Conservation (phyloP, 2,797 vertebrate genomes). For the Periophthalmus magnuspinnatus region DNA sequence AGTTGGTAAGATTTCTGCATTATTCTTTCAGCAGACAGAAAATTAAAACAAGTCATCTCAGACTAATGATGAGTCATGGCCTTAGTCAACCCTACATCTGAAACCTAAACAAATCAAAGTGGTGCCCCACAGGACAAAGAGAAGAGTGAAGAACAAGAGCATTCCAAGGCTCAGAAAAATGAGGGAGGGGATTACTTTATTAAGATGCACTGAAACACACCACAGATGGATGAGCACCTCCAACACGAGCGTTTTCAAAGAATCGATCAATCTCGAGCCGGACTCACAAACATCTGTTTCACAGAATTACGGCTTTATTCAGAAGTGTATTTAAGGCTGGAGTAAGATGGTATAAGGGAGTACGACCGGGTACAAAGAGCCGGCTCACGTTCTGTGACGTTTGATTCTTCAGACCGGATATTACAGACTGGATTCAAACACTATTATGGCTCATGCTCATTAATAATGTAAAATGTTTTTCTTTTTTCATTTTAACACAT, state of each 20-base stretch:
- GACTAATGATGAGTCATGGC: slow-evolving; percentile 81
- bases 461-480: neutral
- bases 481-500: neutral
- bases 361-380: neutral
- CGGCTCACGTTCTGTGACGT: neutral
- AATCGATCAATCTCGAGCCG: slow-evolving; percentile 73
- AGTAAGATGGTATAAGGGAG: neutral
- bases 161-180: slow-evolving; percentile 78
- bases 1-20: slow-evolving; percentile 22
- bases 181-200: slow-evolving; percentile 80
- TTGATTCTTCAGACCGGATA: neutral
- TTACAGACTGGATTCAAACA: neutral
- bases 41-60: slow-evolving; percentile 72
- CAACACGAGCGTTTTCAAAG: slow-evolving; percentile 68
- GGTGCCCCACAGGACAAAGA: slow-evolving; percentile 75
- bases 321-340: slow-evolving; percentile 17
- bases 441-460: neutral
- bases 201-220: slow-evolving; percentile 84
- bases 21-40: slow-evolving; percentile 38
- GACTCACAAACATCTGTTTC: slow-evolving; percentile 72
- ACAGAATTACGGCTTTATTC: slow-evolving; percentile 60
- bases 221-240: slow-evolving; percentile 77
- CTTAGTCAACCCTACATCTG: slow-evolving; percentile 75
- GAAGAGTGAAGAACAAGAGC: slow-evolving; percentile 81
- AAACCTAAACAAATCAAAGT: slow-evolving; percentile 81